Evolutionary conservation across 2,888 invertebrate species (phyloP).

Genomic region (Andrena bucephala): DNA sequence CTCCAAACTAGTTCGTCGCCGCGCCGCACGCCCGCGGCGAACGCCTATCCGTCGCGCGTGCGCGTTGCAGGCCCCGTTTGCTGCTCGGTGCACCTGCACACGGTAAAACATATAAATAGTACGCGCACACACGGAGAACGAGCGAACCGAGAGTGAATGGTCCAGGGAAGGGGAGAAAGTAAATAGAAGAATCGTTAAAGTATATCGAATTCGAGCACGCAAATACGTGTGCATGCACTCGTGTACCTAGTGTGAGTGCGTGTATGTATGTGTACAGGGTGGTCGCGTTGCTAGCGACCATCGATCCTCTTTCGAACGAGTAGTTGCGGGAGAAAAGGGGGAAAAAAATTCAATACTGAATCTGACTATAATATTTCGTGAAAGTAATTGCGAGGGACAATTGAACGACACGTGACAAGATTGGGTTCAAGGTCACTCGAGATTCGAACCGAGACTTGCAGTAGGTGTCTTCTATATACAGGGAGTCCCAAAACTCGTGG

Average conservation of each 20-base stretch:
- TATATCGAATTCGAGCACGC: conserved; percentile 57
- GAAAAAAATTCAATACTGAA: not conserved
- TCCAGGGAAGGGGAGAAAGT: conserved; percentile 18
- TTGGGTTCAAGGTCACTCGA: too few species aligned
- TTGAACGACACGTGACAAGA: too few species aligned
- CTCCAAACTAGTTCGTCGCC: too few species aligned
- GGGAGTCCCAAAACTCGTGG: too few species aligned
- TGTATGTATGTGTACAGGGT: conserved; percentile 24
- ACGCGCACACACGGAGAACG: conserved; percentile 51
- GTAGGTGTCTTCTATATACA: too few species aligned
- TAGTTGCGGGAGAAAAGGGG: not conserved
- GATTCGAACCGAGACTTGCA: too few species aligned
- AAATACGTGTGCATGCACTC: conserved; percentile 13
- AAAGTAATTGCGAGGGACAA: too few species aligned
- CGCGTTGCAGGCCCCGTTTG: too few species aligned
- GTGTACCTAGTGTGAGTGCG: conserved; percentile 7
- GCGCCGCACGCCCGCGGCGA: too few species aligned
- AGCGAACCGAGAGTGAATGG: conserved; percentile 38
- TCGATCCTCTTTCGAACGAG: not conserved
- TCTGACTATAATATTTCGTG: too few species aligned
- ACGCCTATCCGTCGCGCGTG: too few species aligned
- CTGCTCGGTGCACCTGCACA: conserved; percentile 68
- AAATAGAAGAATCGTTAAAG: conserved; percentile 51
- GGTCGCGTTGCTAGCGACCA: conserved; percentile 5
- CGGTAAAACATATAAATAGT: conserved; percentile 81